Percentiles rank a stretch among this genome's conserved stretches.
These are phyloP conservation scores for Tridacna gigas DNA, from an alignment of 2,888 invertebrate genomes.

Conservation along the genomic window DNA sequence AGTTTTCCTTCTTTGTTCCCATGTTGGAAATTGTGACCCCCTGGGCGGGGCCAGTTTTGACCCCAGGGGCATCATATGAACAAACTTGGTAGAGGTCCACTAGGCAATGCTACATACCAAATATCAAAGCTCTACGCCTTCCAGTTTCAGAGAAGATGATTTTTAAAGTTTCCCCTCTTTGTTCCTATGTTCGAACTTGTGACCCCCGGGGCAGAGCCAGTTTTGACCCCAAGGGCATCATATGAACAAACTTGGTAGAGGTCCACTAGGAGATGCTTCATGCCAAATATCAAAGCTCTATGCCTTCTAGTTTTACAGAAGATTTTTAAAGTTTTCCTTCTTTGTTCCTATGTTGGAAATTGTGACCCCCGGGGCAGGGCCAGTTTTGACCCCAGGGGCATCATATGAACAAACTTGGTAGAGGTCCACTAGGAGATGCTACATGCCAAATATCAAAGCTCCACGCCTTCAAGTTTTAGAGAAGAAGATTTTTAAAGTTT, in stretches of 20 bases:
- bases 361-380: background rate
- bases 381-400: background rate
- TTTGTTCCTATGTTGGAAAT: background rate
- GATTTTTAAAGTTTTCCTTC: background rate
- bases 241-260: background rate
- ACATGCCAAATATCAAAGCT: background rate
- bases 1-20: too few species aligned
- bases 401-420: background rate
- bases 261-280: background rate
- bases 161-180: background rate
- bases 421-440: background rate
- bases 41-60: too few species aligned
- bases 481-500: background rate
- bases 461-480: background rate
- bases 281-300: background rate
- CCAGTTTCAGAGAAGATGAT: too few species aligned
- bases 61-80: too few species aligned
- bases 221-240: background rate
- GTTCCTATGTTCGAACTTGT: background rate
- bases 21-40: too few species aligned
- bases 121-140: too few species aligned
- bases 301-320: background rate
- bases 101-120: too few species aligned
- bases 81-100: too few species aligned
- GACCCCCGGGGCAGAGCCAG: background rate